Percentiles rank a stretch among this genome's conserved stretches.
phyloP scores from a whole-genome alignment of 2,797 vertebrate genomes.

The Rhinatrema bivittatum region DNA sequence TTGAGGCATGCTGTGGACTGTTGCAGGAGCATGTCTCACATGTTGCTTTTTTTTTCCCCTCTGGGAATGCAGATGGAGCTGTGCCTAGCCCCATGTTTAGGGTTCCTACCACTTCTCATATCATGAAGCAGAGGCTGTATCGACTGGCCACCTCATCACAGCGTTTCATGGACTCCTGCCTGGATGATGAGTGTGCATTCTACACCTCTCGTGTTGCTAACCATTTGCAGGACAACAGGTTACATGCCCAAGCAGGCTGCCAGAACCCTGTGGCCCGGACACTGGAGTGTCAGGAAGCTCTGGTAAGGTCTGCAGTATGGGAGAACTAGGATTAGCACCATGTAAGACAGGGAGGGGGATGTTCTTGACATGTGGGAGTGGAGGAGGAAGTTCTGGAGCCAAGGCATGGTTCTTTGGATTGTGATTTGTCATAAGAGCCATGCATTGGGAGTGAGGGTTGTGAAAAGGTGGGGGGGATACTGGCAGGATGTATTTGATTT shows the following conservation, averaged over 20 bases:
- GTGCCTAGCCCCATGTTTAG: too few relatives aligned
- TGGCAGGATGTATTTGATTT: too few relatives aligned
- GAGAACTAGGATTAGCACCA: too few relatives aligned
- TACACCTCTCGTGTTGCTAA: slow-evolving; percentile 26
- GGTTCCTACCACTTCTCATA: too few relatives aligned
- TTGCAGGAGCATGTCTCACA: too few relatives aligned
- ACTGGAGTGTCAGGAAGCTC: slow-evolving; percentile 39
- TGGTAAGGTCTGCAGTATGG: slow-evolving; percentile 41
- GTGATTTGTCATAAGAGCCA: neutral
- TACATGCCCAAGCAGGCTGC: slow-evolving; percentile 13
- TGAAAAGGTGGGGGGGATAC: neutral
- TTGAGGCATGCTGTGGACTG: too few relatives aligned
- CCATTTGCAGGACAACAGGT: neutral
- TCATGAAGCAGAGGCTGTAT: slow-evolving; percentile 34
- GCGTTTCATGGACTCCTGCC: slow-evolving; percentile 33
- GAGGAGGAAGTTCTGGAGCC: neutral
- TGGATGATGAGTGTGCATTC: slow-evolving; percentile 52
- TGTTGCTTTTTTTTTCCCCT: too few relatives aligned
- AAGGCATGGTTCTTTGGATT: neutral
- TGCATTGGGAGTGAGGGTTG: neutral
- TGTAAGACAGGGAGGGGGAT: too few relatives aligned
- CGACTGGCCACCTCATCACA: slow-evolving; percentile 23
- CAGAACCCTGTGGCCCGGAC: slow-evolving; percentile 38
- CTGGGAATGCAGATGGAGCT: too few relatives aligned
- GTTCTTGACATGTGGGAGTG: neutral